A percentile compares a stretch with the other conserved stretches of the same genome.
phyloP scores from a whole-genome alignment of 1,140 invertebrate species.

The Penaeus indicus region DNA sequence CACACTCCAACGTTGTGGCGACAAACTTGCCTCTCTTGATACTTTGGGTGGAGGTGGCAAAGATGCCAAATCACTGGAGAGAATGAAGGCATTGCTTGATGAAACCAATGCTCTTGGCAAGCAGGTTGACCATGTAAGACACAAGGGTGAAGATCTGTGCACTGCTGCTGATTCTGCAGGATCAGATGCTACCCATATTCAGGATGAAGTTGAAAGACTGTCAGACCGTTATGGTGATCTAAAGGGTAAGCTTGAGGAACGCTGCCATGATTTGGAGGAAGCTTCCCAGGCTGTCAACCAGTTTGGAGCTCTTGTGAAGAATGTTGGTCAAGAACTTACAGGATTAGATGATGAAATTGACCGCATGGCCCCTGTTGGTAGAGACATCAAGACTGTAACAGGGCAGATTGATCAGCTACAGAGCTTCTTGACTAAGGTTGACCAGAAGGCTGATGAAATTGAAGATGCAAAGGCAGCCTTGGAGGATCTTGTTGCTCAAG shows the following conservation, averaged over 20 bases:
- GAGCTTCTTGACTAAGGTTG: conserved; percentile 77
- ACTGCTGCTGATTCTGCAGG: conserved; percentile 76
- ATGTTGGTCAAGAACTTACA: conserved; percentile 80
- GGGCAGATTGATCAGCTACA: conserved; percentile 86
- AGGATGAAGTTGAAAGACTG: conserved; percentile 83
- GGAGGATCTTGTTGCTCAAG: conserved; percentile 84
- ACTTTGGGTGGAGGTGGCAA: conserved; percentile 81
- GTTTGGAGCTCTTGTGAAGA: conserved; percentile 89
- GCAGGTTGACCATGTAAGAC: conserved; percentile 80
- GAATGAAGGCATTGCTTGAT: conserved; percentile 83
- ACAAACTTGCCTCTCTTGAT: conserved; percentile 86
- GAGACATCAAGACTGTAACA: conserved; percentile 87
- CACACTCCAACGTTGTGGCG: conserved; percentile 87
- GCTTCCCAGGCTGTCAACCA: conserved; percentile 88
- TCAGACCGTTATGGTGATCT: conserved; percentile 85
- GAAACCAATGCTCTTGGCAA: conserved; percentile 83
- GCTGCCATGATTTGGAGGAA: conserved; percentile 85
- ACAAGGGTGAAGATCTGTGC: conserved; percentile 81
- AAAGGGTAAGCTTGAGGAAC: conserved; percentile 81
- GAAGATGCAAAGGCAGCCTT: conserved; percentile 80
- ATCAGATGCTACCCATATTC: conserved; percentile 81
- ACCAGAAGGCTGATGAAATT: conserved; percentile 77
- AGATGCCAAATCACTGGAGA: conserved; percentile 85
- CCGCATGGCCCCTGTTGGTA: conserved; percentile 84
- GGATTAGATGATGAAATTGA: conserved; percentile 88